Base-by-base conservation (phyloP, 2,113 vertebrate genomes). In the Lethenteron camtschaticum region DNA sequence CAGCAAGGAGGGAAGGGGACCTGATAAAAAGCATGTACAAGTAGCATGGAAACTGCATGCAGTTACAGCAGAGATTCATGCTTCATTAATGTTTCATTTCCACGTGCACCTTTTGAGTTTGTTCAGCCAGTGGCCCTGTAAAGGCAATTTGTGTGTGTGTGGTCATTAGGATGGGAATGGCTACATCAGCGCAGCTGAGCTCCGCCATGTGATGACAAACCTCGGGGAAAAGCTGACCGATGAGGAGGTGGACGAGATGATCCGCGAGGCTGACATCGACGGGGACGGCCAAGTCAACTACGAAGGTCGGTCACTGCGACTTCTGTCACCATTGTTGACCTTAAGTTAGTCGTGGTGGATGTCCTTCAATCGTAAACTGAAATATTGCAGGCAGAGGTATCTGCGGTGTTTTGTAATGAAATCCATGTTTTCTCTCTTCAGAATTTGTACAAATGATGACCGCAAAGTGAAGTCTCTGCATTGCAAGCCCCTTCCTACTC, bases 381-480 rank as follows among this genome's bases (percentile, higher is more conserved):
- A 41, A 41, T 41, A 41, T 41, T 41, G 41, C 41, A 41, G 6
- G 41, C 41, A 41, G 41, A 41, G 41, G 41, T 41, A 41, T 41
- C 6, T 41, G 41, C 41, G 6, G 41, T 41, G 41, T 41, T 41
- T 41, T 41, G 41, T 41, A 41, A 41, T 41, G 41, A 41, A 63
- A 63, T 63, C 4, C 8, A 63, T 63, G 60, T 18, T 18, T 60
- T 66, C 11, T 74, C 63, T 59, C 68, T 73, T 58, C 84, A 90
- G 87, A 90, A 78, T 90, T 90, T 72, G 87, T 90, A 80, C 87
- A 90, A 78, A 90, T 89, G 87, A 90, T 90, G 87, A 90, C 86
- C 1, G 85, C 86, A 56, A 90, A 90, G 81, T 90, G 88, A 90
- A 78, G 77, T 76, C 73, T 74, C 75, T 74, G 63, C 24, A 10